A percentile compares a stretch with the other conserved stretches of the same genome.
phyloP scores from a whole-genome alignment of 2,113 vertebrate genomes.

The Nerophis lumbriciformis region DNA sequence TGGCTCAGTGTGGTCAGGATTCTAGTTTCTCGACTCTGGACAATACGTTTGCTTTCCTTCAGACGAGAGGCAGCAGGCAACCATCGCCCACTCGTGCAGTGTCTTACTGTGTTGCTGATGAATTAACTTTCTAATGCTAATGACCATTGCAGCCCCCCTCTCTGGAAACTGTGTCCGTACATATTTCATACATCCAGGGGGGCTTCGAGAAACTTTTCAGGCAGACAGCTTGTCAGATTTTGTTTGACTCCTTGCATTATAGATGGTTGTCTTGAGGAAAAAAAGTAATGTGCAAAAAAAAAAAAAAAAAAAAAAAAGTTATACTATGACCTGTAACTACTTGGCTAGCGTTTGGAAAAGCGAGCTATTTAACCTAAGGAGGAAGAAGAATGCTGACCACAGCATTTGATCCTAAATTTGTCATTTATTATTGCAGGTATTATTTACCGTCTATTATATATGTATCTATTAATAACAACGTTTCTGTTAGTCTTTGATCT shows the following conservation, averaged over 20 bases:
- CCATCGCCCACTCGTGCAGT: slow-evolving; percentile 10
- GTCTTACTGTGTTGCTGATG: slow-evolving; percentile 32
- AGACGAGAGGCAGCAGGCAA: slow-evolving; percentile 30
- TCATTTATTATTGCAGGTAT: no score
- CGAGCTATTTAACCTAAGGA: not conserved
- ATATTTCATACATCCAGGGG: slow-evolving; percentile 17
- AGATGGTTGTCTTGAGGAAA: slow-evolving; percentile 8
- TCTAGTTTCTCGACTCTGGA: slow-evolving; percentile 27
- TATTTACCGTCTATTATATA: no score
- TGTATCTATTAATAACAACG: no score
- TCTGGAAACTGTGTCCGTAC: slow-evolving; percentile 12
- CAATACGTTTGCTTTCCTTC: slow-evolving; percentile 13
- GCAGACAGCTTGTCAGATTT: slow-evolving; percentile 4
- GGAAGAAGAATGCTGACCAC: no score
- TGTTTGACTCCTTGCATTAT: slow-evolving; percentile 23
- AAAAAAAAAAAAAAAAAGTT: not conserved
- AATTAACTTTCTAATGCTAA: slow-evolving; percentile 47
- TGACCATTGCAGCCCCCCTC: slow-evolving; percentile 17
- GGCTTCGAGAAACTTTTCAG: slow-evolving; percentile 1
- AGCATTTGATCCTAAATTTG: no score
- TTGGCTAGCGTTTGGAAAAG: slow-evolving; percentile 4
- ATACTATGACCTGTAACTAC: not conserved
- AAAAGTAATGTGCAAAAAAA: not conserved
- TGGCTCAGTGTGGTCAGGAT: slow-evolving; percentile 22
- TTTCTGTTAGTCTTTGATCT: no score